Evolutionary conservation across 2,113 vertebrate genomes (phyloP), one percentile per base, ranked within the genome.

Genomic region (Myrmophylax atrothorax): DNA sequence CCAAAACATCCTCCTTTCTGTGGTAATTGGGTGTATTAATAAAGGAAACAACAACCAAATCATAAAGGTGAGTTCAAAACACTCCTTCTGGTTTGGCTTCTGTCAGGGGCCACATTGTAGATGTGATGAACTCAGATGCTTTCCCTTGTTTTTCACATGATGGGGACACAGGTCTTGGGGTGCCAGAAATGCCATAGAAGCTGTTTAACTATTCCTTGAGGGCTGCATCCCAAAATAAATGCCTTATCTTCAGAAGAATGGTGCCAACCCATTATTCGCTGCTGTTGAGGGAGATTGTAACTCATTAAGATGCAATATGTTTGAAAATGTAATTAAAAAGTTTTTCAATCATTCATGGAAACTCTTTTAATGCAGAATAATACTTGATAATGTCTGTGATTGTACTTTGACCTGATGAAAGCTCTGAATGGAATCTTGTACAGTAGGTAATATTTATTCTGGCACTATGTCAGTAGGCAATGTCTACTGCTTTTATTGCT

Each of bases 391-490:
- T 82, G 22, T 78, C 91, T 90, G 68, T 25, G 40, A 35, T 68
- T 82, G 53, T 88, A 82, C 78, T 83, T 76, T 47, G 75, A 85
- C 86, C 81, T 74, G 82, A 70, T 75, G 94, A 96, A 93, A 96
- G 70, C 80, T 92, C 59, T 96, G 83, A 93, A 72, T 73, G 92
- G 95, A 94, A 96, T 93, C 64, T 93, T 56, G 5, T 84, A 68
- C 88, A 75, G 95, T 92, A 95, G 90, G 93, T 95, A 88, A 25
- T 92, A 80, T 95, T 96, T 96, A 90, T 66, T 88, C 85, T 95
- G 94, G 92, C 95, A 90, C 19, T 4, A 22, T 72, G 83, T 80
- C 91, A 95, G 82, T 84, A 93, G 90, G 63, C 89, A 74, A 64
- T n/a, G 76, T 93, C 92, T 93, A 68, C 74, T 83, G 89, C 73